phyloP scores from a whole-genome alignment of 1,140 invertebrate genomes.

The Drosophila bocqueti region DNA sequence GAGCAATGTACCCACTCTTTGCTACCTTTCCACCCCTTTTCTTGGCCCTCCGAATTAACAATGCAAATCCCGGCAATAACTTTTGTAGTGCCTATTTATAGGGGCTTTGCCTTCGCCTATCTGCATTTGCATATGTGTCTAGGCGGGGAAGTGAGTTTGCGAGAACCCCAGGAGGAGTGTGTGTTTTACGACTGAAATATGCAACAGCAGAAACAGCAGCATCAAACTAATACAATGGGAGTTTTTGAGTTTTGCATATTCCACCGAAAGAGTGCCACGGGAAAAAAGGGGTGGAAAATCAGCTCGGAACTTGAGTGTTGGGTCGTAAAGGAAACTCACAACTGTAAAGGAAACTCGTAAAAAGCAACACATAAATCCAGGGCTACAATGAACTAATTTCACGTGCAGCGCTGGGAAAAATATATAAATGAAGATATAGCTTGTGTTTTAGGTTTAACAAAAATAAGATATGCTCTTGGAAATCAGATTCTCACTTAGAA shows the following conservation, averaged over 20 bases:
- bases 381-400: conserved; percentile 1
- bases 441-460: not conserved
- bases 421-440: not conserved
- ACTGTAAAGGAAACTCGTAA: conserved; percentile 19
- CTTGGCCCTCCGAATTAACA: conserved; percentile 41
- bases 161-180: conserved; percentile 19
- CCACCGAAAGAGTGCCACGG: not conserved
- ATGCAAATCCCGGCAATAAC: conserved; percentile 60
- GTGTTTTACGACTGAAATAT: conserved; percentile 62
- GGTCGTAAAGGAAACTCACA: conserved; percentile 21
- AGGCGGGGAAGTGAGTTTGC: conserved; percentile 1
- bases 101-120: conserved; percentile 20
- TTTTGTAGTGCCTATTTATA: conserved; percentile 53
- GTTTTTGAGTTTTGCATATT: conserved; percentile 29
- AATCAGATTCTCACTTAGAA: not conserved
- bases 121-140: conserved; percentile 23
- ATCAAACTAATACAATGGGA: conserved; percentile 33
- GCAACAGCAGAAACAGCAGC: conserved; percentile 38
- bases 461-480: too few species aligned
- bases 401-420: not conserved
- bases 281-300: not conserved
- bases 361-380: conserved; percentile 15
- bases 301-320: conserved; percentile 13
- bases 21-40: conserved; percentile 10
- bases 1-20: conserved; percentile 3